Evolutionary conservation across 2,888 invertebrate species (phyloP), one percentile per base, ranked within the genome.

Genomic region (Andrena bucephala): DNA sequence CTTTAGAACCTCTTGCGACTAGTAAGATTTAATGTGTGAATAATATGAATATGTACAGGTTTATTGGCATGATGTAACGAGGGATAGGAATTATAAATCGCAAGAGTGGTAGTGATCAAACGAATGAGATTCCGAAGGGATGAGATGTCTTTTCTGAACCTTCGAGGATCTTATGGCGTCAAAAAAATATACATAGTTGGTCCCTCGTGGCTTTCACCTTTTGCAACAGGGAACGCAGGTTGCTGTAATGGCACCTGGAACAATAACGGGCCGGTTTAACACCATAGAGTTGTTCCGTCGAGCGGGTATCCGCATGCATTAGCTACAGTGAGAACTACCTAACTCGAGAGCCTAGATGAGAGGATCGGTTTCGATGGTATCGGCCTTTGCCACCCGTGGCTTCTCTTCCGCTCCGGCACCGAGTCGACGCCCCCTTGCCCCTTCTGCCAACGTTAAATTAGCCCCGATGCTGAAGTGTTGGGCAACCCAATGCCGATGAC

Each of bases 331-430:
- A 90, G 89, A 90, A 89, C 86, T 85, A 87, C 83, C 87, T 83
- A 85, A 86, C 86, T 86, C 79, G 76, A 85, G 83, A 86, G 87
- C 87, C 80, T 90, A 89, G 89, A 91, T 87, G 89, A 90, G 89
- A 90, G 90, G 89, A 91, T 90, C 89, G 87, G 90, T 91, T 90
- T 87, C 88, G 92, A 92, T 91, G 88, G 74, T 92, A 92, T 93
- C 91, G 83, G 80, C 76, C 85, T 84, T 78, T 87, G 88, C 92
- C 92, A 91, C 92, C 91, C 92, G 92, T 90, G 89, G 92, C 85
- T 92, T 92, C 87, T 85, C 91, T 92, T 92, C 91, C 92, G 91
- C 85, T 89, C 85, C 83, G 66, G 69, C 72, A 68, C 63, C 72
- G 57, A 80, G 66, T 81, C 67, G 78, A 67, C 78, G 72, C 54